Conservation (phyloP, 2,888 invertebrate genomes). For the Meloe dianella region DNA sequence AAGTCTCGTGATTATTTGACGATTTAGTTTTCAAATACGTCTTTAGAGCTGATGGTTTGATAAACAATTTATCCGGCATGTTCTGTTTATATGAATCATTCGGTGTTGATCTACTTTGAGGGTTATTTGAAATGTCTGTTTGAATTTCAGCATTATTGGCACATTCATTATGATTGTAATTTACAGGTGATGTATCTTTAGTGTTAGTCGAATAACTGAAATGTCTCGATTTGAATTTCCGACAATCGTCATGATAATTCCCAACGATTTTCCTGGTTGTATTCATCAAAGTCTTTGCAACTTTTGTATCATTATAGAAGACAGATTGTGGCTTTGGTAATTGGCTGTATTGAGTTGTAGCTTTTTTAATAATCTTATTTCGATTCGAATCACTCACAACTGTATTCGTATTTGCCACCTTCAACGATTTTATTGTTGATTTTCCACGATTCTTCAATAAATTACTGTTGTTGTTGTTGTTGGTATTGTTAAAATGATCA, state of each 20-base stretch:
- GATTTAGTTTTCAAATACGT: slow-evolving; percentile 50
- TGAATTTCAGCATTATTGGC: slow-evolving; percentile 68
- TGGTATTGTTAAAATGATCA: slow-evolving; percentile 40
- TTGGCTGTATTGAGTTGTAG: slow-evolving; percentile 73
- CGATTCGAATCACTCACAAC: not conserved
- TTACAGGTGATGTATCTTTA: slow-evolving; percentile 52
- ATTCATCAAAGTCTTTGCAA: slow-evolving; percentile 75
- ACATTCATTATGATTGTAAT: slow-evolving; percentile 54
- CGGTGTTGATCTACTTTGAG: not conserved
- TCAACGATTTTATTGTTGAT: slow-evolving; percentile 38
- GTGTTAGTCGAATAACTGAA: slow-evolving; percentile 32
- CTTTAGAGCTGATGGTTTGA: slow-evolving; percentile 43
- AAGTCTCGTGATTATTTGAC: slow-evolving; percentile 46
- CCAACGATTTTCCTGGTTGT: slow-evolving; percentile 69
- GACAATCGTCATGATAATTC: slow-evolving; percentile 57
- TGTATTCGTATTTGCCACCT: not conserved
- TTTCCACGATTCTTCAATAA: slow-evolving; percentile 17
- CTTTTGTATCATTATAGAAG: slow-evolving; percentile 70
- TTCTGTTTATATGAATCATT: not conserved
- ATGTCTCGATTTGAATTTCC: slow-evolving; percentile 72
- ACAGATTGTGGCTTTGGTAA: slow-evolving; percentile 77
- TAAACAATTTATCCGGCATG: slow-evolving; percentile 40
- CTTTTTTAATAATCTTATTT: slow-evolving; percentile 59
- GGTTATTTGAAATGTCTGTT: not conserved
- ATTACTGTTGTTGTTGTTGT: slow-evolving; percentile 13